Conservation (phyloP, 2,888 invertebrate genomes). For the Junonia oenone region DNA sequence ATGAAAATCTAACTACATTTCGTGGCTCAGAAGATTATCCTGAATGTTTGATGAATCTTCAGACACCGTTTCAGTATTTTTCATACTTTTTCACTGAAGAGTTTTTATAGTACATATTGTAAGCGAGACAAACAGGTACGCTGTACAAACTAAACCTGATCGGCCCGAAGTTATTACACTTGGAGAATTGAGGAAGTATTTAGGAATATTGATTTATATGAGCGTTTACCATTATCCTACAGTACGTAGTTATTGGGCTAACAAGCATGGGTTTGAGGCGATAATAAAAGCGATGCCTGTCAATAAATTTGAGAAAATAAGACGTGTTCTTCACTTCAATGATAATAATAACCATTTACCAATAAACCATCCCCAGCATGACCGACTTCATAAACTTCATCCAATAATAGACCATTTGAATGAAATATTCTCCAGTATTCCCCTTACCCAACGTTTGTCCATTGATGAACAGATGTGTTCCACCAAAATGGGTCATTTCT, state of each 20-base stretch:
- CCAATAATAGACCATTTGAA: conserved; percentile 37
- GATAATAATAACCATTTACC: conserved; percentile 34
- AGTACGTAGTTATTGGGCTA: conserved; percentile 30
- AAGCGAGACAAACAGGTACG: conserved; percentile 24
- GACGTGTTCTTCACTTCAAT: conserved; percentile 35
- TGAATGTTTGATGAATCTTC: conserved; percentile 5
- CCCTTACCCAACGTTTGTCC: neutral
- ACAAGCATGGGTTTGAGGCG: neutral
- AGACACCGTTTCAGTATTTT: conserved; percentile 27
- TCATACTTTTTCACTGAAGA: conserved; percentile 23
- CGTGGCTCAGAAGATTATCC: conserved; percentile 8
- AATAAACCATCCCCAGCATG: conserved; percentile 29
- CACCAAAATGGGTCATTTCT: conserved; percentile 10
- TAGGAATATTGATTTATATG: conserved; percentile 26
- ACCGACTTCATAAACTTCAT: conserved; percentile 35
- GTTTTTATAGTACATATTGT: conserved; percentile 17
- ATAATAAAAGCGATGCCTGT: conserved; percentile 24
- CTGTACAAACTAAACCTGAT: conserved; percentile 1
- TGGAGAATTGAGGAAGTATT: conserved; percentile 24
- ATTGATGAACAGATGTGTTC: neutral
- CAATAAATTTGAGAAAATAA: conserved; percentile 36
- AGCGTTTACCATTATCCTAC: conserved; percentile 11
- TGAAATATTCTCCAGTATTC: conserved; percentile 31
- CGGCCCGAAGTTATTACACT: conserved; percentile 8
- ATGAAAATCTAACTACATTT: conserved; percentile 4